Percentiles rank a stretch among this genome's conserved stretches.
Evolutionary conservation across 1,140 invertebrate species (phyloP).

Genomic region (Leptonema lineaticorne): DNA sequence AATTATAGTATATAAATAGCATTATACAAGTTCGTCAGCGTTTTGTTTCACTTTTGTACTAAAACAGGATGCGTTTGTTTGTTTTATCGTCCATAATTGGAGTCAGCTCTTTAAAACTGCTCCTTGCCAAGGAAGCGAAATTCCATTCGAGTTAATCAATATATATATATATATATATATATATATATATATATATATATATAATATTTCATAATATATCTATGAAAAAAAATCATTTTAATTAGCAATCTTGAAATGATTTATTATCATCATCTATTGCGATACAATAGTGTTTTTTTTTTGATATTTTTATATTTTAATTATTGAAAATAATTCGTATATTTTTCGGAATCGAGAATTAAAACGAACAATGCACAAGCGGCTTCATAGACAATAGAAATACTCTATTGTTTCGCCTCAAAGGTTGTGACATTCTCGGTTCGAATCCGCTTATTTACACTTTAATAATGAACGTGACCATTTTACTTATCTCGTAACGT

Average conservation of each 20-base stretch:
- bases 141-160: too few species aligned
- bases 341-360: not conserved
- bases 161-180: too few species aligned
- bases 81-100: constrained; percentile 1
- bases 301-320: not conserved
- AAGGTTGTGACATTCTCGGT: constrained; percentile 8
- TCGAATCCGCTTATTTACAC: not conserved
- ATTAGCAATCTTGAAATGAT: too few species aligned
- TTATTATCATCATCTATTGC: too few species aligned
- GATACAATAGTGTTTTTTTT: not conserved
- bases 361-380: not conserved
- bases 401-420: constrained; percentile 5
- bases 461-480: not conserved
- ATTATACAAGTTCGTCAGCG: not conserved
- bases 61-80: constrained; percentile 12
- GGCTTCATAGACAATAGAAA: not conserved
- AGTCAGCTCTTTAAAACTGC: constrained; percentile 3
- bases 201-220: too few species aligned
- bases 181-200: too few species aligned
- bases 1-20: not conserved
- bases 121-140: constrained; percentile 1
- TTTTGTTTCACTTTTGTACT: not conserved
- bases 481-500: too few species aligned
- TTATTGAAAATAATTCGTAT: not conserved
- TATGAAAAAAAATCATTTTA: too few species aligned